Percentiles rank a stretch among this genome's conserved stretches.
phyloP scores from a whole-genome alignment of 37 sponge, comb jelly and placozoan species.

The Diacarnus erythraeanus region DNA sequence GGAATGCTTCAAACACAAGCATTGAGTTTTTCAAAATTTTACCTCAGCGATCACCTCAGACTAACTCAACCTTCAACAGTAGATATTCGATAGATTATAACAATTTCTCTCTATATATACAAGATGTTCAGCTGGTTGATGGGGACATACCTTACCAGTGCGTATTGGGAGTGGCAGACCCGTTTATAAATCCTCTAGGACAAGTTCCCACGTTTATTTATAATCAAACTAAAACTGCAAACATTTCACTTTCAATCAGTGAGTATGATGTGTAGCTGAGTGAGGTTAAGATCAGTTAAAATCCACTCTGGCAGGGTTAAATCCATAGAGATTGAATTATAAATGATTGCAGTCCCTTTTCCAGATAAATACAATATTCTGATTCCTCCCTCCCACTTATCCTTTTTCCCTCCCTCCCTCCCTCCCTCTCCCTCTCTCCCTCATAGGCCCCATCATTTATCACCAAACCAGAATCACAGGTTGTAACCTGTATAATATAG shows the following conservation, averaged over 20 bases:
- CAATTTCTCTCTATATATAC: not conserved
- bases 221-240: not conserved
- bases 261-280: too few relatives aligned
- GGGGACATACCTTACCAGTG: not conserved
- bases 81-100: not conserved
- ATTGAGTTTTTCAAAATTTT: not conserved
- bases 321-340: too few relatives aligned
- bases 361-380: too few relatives aligned
- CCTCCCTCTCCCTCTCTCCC: not conserved
- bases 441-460: not conserved
- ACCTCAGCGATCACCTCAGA: not conserved
- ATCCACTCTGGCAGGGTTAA: too few relatives aligned
- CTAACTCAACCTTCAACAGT: not conserved
- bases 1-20: not conserved
- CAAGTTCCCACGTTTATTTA: too few relatives aligned
- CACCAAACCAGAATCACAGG: not conserved
- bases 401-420: too few relatives aligned
- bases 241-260: not conserved
- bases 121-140: not conserved
- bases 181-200: not conserved
- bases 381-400: too few relatives aligned
- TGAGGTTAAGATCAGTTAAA: too few relatives aligned
- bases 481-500: too few relatives aligned
- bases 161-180: conserved; percentile 1
- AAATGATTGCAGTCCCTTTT: too few relatives aligned